Base-by-base conservation (phyloP, 2,113 vertebrate genomes). In the Halcyon malimbica region DNA sequence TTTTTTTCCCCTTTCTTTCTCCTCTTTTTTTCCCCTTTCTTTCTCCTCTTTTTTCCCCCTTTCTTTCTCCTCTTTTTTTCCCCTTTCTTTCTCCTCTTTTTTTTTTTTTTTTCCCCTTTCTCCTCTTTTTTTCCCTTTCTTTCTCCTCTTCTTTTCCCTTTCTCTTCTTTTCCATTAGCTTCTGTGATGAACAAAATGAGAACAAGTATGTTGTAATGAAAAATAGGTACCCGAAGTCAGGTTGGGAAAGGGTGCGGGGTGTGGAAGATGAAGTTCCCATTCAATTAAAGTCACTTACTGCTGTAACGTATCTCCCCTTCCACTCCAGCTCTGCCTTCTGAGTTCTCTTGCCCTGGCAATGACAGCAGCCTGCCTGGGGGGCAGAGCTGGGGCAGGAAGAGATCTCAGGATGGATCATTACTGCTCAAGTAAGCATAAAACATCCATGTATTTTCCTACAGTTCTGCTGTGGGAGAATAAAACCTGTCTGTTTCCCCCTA, bases 361-460 rank as follows among this genome's bases (percentile, higher is more conserved):
- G 65, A 25, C 35, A 51, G 60, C 35, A 89, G 51, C 8, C 73
- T 81, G 68, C 88, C 64, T 6, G 63, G 59, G 89, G 81, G 75
- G 64, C 79, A 90, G 82, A 69, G 83, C 11, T 0, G 1, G 68
- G 75, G 69, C 81, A 37, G 39, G 2, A 25, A 57, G 77, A 10
- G 68, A 76, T 60, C 57, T 81, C 3, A 0, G 81, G 6, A 82
- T 31, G 89, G 69, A 57, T 83, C 74, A 50, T 89, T 87, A 56
- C 78, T 65, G 78, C 77, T 80, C 65, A 95, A 94, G 28, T 15
- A 91, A 95, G 87, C 89, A 85, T 53, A 62, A 97, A 95, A 62
- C 44, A 92, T 31, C 73, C 70, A 2, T 39, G 56, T 56, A 16
- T 94, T 90, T 95, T 4, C 71, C 68, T 29, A 20, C 20, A 46